Percentiles rank a stretch among this genome's conserved stretches.
phyloP scores from a whole-genome alignment of 2,888 invertebrate genomes.

The Peribatodes rhomboidaria region DNA sequence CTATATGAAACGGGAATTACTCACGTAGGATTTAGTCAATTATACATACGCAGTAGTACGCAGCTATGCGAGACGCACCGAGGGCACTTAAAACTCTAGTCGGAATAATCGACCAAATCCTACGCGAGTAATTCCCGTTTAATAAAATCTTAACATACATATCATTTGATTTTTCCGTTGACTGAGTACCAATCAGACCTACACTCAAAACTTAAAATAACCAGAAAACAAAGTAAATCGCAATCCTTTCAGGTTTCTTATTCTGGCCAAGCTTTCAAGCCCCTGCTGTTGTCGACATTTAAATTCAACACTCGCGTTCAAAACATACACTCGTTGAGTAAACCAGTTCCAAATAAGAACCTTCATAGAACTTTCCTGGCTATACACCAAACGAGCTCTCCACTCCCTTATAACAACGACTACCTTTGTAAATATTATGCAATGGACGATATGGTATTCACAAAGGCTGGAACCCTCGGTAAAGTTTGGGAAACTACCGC shows the following conservation, averaged over 20 bases:
- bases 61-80: too few relatives aligned
- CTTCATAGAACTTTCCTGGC: conserved; percentile 18
- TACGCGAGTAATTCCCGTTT: too few relatives aligned
- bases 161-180: too few relatives aligned
- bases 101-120: too few relatives aligned
- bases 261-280: neutral
- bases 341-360: conserved; percentile 2
- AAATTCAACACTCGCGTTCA: too few relatives aligned
- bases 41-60: too few relatives aligned
- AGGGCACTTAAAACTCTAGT: too few relatives aligned
- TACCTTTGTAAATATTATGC: conserved; percentile 36
- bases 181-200: too few relatives aligned
- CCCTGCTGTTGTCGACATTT: neutral
- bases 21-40: too few relatives aligned
- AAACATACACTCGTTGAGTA: neutral
- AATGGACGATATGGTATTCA: conserved; percentile 30
- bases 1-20: too few relatives aligned
- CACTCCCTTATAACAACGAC: conserved; percentile 10
- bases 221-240: neutral
- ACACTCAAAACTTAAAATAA: too few relatives aligned
- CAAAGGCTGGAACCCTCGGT: conserved; percentile 39
- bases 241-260: neutral
- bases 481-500: conserved; percentile 38
- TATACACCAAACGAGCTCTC: conserved; percentile 15
- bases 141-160: too few relatives aligned